A percentile compares a stretch with the other conserved stretches of the same genome.
Conservation (phyloP, 2,888 invertebrate species). For the Tachina lurida region DNA sequence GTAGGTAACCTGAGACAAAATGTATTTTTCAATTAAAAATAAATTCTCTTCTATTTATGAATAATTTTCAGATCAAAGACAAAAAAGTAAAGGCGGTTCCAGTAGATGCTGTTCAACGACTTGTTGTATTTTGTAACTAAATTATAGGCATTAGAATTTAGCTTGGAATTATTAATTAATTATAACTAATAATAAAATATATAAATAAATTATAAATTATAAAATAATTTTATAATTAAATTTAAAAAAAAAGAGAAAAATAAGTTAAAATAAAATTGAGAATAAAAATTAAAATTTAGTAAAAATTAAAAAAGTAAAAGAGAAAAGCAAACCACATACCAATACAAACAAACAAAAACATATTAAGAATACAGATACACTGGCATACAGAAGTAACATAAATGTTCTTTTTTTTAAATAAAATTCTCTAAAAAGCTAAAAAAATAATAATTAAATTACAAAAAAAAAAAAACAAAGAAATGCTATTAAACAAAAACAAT, state of each 20-base stretch:
- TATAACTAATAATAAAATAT: constrained; percentile 21
- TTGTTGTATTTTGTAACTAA: constrained; percentile 95
- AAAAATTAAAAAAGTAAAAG: constrained; percentile 29
- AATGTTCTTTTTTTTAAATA: constrained; percentile 51
- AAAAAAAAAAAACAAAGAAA: constrained; percentile 5
- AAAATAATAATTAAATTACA: constrained; percentile 20
- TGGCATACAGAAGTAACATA: background rate
- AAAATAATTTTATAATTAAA: constrained; percentile 63
- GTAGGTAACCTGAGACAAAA: constrained; percentile 82
- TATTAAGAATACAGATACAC: background rate
- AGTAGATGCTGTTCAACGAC: constrained; percentile 97
- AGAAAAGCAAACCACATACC: constrained; percentile 36
- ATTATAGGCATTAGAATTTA: constrained; percentile 73
- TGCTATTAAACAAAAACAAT: constrained; percentile 20
- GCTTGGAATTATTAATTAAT: constrained; percentile 68
- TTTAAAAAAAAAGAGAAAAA: constrained; percentile 25
- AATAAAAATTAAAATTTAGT: constrained; percentile 49
- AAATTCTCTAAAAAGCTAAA: background rate
- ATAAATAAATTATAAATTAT: constrained; percentile 57
- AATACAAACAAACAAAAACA: constrained; percentile 32
- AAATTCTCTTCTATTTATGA: constrained; percentile 17
- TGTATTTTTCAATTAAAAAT: constrained; percentile 59
- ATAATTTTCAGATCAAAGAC: constrained; percentile 91
- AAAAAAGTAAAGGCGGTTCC: constrained; percentile 97
- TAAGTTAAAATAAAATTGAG: constrained; percentile 28